Evolutionary conservation across 2,797 vertebrate species (phyloP).

Genomic region (Phalanger gymnotis): DNA sequence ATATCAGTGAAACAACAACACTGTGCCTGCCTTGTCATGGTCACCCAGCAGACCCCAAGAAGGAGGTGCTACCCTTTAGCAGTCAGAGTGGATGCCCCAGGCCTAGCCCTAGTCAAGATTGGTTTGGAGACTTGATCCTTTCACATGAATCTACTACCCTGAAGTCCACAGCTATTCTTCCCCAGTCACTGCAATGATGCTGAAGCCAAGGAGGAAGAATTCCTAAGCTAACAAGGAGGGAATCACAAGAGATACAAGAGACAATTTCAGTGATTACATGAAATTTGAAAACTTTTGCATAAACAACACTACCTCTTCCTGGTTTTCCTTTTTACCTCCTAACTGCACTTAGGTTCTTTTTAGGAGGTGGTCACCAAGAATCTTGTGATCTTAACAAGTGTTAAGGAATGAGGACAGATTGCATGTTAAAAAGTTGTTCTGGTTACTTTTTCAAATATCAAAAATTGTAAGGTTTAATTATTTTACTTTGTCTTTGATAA

Average conservation of each 20-base stretch:
- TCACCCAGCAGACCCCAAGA: not conserved
- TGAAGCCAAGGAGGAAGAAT: not conserved
- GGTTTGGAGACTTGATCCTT: not conserved
- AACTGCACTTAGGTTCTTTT: not conserved
- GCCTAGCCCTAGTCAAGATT: not conserved
- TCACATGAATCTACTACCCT: not conserved
- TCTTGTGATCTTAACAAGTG: not conserved
- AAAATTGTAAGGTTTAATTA: not conserved
- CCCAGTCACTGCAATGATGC: not conserved
- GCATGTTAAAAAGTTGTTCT: not conserved
- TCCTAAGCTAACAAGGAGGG: not conserved
- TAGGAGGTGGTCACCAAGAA: not conserved
- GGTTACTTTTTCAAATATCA: not conserved
- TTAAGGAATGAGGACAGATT: not conserved
- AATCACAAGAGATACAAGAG: not conserved
- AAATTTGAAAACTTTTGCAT: not conserved
- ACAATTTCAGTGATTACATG: not conserved
- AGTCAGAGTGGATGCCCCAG: not conserved
- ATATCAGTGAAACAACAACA: not conserved
- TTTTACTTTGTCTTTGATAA: not conserved
- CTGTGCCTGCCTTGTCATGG: not conserved
- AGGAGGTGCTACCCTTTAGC: not conserved
- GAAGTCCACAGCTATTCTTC: not conserved
- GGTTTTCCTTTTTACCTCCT: not conserved
- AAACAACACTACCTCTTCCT: not conserved